phyloP scores from a whole-genome alignment of 1,140 invertebrate species.

The Mesaphorura yosii region DNA sequence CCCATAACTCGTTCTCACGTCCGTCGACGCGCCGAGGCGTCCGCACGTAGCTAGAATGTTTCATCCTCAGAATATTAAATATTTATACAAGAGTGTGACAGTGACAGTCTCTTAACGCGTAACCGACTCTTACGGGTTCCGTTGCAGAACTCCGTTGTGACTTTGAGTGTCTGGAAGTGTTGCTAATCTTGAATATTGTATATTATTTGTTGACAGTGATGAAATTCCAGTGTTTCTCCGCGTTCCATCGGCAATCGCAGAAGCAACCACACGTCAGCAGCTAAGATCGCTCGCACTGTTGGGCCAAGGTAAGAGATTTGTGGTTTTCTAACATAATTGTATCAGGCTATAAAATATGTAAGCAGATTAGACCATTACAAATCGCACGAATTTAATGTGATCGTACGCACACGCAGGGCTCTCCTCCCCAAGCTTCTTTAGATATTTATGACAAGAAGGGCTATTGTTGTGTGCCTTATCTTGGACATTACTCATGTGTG shows the following conservation, averaged over 20 bases:
- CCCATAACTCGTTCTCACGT: no score
- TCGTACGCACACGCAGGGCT: neutral
- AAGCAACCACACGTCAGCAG: slow-evolving; percentile 77
- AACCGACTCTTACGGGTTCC: no score
- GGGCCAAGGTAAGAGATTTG: slow-evolving; percentile 55
- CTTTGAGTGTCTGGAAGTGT: no score
- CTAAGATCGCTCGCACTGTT: slow-evolving; percentile 76
- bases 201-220: slow-evolving; percentile 51
- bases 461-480: neutral
- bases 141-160: no score
- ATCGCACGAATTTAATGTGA: no score
- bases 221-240: slow-evolving; percentile 83
- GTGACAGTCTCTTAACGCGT: no score
- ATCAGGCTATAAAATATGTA: no score
- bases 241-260: slow-evolving; percentile 65
- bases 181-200: neutral
- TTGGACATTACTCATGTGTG: neutral
- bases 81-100: no score
- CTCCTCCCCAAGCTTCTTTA: neutral
- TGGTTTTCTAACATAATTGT: neutral
- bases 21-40: no score
- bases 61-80: no score
- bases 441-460: neutral
- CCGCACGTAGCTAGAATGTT: no score
- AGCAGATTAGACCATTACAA: no score